Evolutionary conservation across 2,113 vertebrate species (phyloP).

Genomic region (Psittacara wagleri): DNA sequence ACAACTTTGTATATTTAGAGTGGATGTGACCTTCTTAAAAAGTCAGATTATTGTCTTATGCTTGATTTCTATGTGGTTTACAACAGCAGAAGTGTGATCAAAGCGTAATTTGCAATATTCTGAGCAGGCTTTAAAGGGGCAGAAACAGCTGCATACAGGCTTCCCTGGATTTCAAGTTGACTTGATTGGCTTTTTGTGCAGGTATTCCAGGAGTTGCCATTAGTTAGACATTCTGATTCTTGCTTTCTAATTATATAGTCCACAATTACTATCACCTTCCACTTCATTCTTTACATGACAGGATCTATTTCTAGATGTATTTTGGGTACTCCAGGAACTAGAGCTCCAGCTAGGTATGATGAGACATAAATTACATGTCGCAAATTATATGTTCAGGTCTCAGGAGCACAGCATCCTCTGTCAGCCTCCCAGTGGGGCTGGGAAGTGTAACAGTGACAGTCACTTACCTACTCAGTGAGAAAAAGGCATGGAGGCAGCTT

Average conservation of each 20-base stretch:
- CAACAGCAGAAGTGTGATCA: background rate
- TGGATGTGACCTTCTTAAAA: background rate
- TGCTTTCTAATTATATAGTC: slow-evolving; percentile 54
- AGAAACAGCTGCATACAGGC: background rate
- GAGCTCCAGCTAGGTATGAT: slow-evolving; percentile 19
- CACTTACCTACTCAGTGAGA: background rate
- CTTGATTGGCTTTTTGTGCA: slow-evolving; percentile 40
- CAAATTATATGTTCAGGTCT: slow-evolving; percentile 55
- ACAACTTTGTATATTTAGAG: background rate
- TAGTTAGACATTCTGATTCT: slow-evolving; percentile 17
- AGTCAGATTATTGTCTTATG: background rate
- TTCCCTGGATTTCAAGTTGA: slow-evolving; percentile 12
- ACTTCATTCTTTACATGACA: slow-evolving; percentile 54
- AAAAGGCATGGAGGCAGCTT: background rate
- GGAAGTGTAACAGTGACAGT: background rate
- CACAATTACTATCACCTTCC: slow-evolving; percentile 57
- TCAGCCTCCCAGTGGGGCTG: slow-evolving; percentile 4
- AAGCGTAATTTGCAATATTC: background rate
- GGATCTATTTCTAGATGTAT: slow-evolving; percentile 36
- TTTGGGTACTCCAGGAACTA: slow-evolving; percentile 4
- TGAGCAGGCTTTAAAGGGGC: background rate
- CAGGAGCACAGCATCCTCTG: background rate
- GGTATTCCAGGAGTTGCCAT: slow-evolving; percentile 46
- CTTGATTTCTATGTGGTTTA: background rate
- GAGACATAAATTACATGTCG: slow-evolving; percentile 29